Evolutionary conservation across 2,113 vertebrate genomes (phyloP).

Genomic region (Hippocampus abdominalis): DNA sequence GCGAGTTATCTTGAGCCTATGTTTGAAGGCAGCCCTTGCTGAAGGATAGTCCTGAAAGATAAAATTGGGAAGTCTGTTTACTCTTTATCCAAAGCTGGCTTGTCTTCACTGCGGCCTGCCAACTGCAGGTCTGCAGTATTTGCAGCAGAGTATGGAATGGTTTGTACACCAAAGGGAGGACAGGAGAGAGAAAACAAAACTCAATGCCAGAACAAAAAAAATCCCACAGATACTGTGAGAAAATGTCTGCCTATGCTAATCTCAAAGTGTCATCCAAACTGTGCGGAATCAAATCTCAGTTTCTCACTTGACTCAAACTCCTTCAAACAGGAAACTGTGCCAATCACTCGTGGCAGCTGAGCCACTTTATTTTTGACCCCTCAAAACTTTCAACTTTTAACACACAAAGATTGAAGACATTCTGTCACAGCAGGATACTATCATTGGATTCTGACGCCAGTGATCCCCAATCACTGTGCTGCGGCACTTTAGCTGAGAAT

Average conservation of each 20-base stretch:
- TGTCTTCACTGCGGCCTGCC: conserved; percentile 15
- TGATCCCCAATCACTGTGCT: neutral
- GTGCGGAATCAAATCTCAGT: neutral
- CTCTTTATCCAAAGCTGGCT: conserved; percentile 13
- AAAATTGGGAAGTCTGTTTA: conserved; percentile 27
- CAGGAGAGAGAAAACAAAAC: conserved; percentile 1
- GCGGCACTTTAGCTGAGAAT: neutral
- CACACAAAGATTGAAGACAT: neutral
- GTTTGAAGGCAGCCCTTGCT: conserved; percentile 27
- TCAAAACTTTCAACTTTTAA: neutral
- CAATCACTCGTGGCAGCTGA: neutral
- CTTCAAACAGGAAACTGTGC: neutral
- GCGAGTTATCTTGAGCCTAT: conserved; percentile 24
- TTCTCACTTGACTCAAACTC: neutral
- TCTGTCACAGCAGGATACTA: neutral
- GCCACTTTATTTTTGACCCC: neutral
- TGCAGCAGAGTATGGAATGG: neutral
- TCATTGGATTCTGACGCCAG: neutral
- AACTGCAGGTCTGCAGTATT: conserved; percentile 18
- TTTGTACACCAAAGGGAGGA: neutral
- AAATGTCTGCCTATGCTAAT: neutral
- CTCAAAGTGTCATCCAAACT: neutral
- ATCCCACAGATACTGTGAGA: neutral
- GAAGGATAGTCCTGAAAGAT: conserved; percentile 31
- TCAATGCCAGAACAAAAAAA: conserved; percentile 3